phyloP scores from a whole-genome alignment of 2,797 vertebrate species.

The Sebastes diploproa region DNA sequence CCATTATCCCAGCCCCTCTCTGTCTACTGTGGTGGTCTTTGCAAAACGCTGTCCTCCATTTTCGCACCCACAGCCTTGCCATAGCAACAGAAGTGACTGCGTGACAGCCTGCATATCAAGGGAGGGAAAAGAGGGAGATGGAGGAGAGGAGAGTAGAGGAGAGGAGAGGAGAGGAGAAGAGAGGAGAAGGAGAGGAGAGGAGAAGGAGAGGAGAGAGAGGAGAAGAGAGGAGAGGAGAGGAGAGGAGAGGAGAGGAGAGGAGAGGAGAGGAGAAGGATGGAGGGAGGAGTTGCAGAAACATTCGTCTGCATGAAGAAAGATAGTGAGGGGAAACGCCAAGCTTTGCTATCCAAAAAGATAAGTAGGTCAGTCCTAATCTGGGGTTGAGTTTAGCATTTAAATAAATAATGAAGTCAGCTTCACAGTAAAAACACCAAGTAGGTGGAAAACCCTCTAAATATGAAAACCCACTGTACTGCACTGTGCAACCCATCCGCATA shows the following conservation, averaged over 20 bases:
- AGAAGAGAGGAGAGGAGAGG: neutral
- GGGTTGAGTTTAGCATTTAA: constrained; percentile 72
- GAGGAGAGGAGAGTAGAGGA: neutral
- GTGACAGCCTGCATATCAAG: constrained; percentile 44
- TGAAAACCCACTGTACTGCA: neutral
- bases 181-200: neutral
- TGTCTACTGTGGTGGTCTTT: constrained; percentile 13
- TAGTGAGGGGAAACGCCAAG: constrained; percentile 46
- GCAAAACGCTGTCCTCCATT: constrained; percentile 34
- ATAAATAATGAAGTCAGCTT: constrained; percentile 71
- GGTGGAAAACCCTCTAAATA: constrained; percentile 45
- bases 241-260: too few species aligned
- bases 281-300: constrained; percentile 41
- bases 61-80: constrained; percentile 71
- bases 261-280: neutral
- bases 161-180: constrained; percentile 7
- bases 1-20: constrained; percentile 18
- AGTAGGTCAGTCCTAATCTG: constrained; percentile 79
- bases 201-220: constrained; percentile 6
- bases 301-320: constrained; percentile 35
- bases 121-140: neutral
- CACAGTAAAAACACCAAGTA: constrained; percentile 51
- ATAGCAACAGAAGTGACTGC: constrained; percentile 74
- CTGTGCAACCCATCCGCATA: neutral
- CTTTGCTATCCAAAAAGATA: constrained; percentile 67